phyloP scores from a whole-genome alignment of 2,797 vertebrate genomes.

The Premnoplex brunnescens region DNA sequence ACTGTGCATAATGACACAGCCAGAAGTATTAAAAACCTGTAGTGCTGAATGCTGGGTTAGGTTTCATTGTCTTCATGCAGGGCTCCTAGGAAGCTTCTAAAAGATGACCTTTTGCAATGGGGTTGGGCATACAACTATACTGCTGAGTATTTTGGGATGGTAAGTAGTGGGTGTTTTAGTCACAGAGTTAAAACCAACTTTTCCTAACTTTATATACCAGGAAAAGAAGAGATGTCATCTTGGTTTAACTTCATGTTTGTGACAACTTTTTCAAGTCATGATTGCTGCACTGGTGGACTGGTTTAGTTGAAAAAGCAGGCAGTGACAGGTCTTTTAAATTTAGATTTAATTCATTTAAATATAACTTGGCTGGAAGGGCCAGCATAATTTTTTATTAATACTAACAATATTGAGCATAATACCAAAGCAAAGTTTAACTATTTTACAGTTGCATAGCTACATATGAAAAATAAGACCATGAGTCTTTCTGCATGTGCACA shows the following conservation, averaged over 20 bases:
- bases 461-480: neutral
- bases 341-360: neutral
- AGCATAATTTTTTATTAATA: neutral
- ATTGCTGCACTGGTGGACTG: neutral
- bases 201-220: neutral
- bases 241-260: neutral
- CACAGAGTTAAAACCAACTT: neutral
- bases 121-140: neutral
- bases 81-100: neutral
- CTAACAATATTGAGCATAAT: neutral
- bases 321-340: neutral
- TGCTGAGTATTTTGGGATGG: neutral
- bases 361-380: neutral
- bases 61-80: neutral
- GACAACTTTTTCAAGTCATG: neutral
- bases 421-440: neutral
- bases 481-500: neutral
- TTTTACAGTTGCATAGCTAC: neutral
- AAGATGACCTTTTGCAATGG: neutral
- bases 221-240: neutral
- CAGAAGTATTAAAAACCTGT: neutral
- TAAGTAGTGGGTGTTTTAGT: neutral
- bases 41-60: fast-evolving
- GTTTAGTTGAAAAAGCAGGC: neutral
- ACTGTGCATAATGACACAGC: neutral